Percentiles rank a stretch among this genome's conserved stretches.
Evolutionary conservation across 1,140 invertebrate species (phyloP).

Genomic region (Atta colombica): DNA sequence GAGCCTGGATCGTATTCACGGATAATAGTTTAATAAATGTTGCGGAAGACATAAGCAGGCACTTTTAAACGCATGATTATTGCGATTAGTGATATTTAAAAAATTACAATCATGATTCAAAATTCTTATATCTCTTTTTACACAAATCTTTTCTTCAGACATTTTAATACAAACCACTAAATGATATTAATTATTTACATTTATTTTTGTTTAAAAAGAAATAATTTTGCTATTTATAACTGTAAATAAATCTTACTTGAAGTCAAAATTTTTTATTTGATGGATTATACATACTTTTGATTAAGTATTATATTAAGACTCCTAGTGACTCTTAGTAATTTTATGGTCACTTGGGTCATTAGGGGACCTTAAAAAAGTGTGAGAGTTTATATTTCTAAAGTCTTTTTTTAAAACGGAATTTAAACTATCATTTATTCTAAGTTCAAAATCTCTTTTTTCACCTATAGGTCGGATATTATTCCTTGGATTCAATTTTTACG

Average conservation of each 20-base stretch:
- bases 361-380: neutral
- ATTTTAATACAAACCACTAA: neutral
- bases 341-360: neutral
- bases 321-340: no score
- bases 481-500: no score
- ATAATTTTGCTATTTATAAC: neutral
- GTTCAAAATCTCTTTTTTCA: no score
- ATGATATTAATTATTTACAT: neutral
- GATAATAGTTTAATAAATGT: conserved; percentile 28
- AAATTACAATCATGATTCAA: neutral
- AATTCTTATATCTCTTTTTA: neutral
- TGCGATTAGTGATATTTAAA: neutral
- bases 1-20: neutral
- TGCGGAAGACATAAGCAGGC: neutral
- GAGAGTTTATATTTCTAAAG: no score
- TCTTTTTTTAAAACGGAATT: no score
- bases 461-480: no score
- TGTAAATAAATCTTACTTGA: neutral
- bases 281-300: neutral
- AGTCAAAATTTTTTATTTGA: neutral
- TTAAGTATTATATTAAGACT: no score
- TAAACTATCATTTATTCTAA: no score
- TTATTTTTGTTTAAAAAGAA: neutral
- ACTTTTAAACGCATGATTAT: neutral
- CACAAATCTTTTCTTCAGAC: neutral